phyloP scores from a whole-genome alignment of 2,797 vertebrate species.

The Salarias fasciatus region DNA sequence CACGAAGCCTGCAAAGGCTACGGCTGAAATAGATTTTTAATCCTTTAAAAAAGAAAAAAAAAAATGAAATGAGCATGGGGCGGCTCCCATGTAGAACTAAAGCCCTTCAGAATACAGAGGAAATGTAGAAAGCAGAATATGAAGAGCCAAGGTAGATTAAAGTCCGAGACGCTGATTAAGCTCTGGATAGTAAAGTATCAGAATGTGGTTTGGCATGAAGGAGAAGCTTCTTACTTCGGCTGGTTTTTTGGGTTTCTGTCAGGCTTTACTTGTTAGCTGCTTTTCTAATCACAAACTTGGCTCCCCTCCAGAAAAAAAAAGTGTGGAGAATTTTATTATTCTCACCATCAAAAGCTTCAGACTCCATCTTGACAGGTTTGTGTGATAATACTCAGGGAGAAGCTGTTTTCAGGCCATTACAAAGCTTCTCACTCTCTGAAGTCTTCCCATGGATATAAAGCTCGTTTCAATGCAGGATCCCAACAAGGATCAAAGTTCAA shows the following conservation, averaged over 20 bases:
- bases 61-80: background rate
- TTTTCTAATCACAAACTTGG: constrained; percentile 19
- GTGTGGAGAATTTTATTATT: constrained; percentile 26
- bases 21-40: background rate
- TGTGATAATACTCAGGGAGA: constrained; percentile 29
- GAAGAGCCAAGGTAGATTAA: background rate
- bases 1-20: background rate
- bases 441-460: constrained; percentile 13
- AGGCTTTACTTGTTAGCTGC: constrained; percentile 15
- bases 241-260: constrained; percentile 7
- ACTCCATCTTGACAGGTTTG: constrained; percentile 38
- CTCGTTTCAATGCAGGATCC: constrained; percentile 22
- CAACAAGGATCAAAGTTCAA: constrained; percentile 29
- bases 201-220: constrained; percentile 9
- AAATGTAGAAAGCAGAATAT: background rate
- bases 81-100: background rate
- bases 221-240: background rate
- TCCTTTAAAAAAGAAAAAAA: constrained; percentile 6
- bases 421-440: constrained; percentile 27
- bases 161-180: background rate
- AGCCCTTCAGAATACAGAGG: background rate
- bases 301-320: constrained; percentile 12
- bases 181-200: background rate
- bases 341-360: constrained; percentile 11
- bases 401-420: constrained; percentile 33